Evolutionary conservation across 1,140 invertebrate genomes (phyloP).

Genomic region (Microplitis demolitor): DNA sequence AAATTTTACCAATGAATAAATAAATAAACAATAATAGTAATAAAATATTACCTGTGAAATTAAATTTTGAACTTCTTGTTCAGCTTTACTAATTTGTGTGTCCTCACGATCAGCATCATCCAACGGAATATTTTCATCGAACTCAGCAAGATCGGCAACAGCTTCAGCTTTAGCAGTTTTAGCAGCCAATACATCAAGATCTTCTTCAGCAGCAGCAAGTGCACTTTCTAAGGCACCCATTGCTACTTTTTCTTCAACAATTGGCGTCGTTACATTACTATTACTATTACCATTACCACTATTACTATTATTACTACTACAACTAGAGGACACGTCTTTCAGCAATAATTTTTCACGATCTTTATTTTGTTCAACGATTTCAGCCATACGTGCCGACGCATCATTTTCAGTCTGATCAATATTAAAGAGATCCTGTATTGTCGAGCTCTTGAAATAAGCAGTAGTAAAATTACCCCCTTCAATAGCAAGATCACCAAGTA

Average conservation of each 20-base stretch:
- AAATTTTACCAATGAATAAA: too few species aligned
- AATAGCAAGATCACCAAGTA: conserved; percentile 96
- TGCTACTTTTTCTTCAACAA: conserved; percentile 65
- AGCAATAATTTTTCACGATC: conserved; percentile 52
- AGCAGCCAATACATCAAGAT: conserved; percentile 90
- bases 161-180: conserved; percentile 90
- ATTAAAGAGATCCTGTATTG: conserved; percentile 91
- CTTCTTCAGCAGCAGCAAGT: conserved; percentile 91
- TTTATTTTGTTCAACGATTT: conserved; percentile 64
- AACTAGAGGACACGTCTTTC: conserved; percentile 34
- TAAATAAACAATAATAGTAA: too few species aligned
- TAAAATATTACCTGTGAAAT: conserved; percentile 74
- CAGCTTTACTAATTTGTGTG: conserved; percentile 77
- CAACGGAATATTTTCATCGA: conserved; percentile 95
- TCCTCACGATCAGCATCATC: conserved; percentile 70
- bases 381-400: conserved; percentile 68
- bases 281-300: conserved; percentile 12
- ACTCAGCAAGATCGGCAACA: conserved; percentile 92
- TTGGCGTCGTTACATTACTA: conserved; percentile 32
- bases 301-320: neutral
- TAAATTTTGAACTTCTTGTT: conserved; percentile 81
- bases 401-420: conserved; percentile 72
- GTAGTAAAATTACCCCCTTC: conserved; percentile 99
- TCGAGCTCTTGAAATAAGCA: conserved; percentile 93
- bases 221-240: conserved; percentile 79